Evolutionary conservation across 2,888 invertebrate species (phyloP).

Genomic region (Odontocerum albicorne): DNA sequence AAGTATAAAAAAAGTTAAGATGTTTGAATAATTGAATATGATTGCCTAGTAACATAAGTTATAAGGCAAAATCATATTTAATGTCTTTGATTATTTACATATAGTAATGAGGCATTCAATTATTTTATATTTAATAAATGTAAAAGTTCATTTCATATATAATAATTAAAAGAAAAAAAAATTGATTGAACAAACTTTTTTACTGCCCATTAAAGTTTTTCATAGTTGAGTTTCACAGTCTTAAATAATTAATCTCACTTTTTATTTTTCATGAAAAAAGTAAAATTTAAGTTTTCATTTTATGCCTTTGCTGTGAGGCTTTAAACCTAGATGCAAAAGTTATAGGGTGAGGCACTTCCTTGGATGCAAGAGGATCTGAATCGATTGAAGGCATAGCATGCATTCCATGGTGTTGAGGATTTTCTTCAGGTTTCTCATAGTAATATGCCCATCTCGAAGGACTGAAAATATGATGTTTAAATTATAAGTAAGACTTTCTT

Average conservation of each 20-base stretch:
- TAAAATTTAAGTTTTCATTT: background rate
- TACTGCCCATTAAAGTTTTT: background rate
- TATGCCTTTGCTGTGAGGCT: background rate
- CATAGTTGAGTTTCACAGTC: background rate
- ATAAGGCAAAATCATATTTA: no score
- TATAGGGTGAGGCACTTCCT: slow-evolving; percentile 52
- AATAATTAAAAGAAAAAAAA: background rate
- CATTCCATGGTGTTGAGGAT: slow-evolving; percentile 37
- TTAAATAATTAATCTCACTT: background rate
- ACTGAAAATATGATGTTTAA: slow-evolving; percentile 41
- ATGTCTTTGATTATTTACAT: no score
- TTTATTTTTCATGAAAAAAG: no score
- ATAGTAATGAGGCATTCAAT: no score
- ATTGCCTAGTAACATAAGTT: no score
- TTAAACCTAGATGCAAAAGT: slow-evolving; percentile 12
- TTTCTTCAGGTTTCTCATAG: slow-evolving; percentile 46
- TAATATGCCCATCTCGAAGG: slow-evolving; percentile 54
- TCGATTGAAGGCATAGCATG: slow-evolving; percentile 47
- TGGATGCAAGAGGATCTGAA: slow-evolving; percentile 49
- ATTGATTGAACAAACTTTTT: background rate
- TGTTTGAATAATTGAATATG: no score
- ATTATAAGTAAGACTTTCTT: no score
- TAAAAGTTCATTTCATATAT: background rate
- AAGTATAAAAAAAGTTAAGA: no score
- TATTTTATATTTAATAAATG: no score